A percentile compares a stretch with the other conserved stretches of the same genome.
phyloP scores from a whole-genome alignment of 2,888 invertebrate species.

The Himalopsyche tibetana region DNA sequence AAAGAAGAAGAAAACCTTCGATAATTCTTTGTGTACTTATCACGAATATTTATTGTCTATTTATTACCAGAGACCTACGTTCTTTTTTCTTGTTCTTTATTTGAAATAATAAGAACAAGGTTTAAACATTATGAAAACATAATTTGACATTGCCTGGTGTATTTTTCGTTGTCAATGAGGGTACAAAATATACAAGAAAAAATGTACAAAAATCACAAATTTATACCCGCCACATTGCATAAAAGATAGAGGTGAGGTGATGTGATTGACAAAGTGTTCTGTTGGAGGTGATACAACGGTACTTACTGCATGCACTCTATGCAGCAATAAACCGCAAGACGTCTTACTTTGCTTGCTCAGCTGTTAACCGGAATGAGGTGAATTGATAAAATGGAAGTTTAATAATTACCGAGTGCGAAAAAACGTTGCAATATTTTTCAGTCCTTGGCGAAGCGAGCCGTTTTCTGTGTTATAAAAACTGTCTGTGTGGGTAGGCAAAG shows the following conservation, averaged over 20 bases:
- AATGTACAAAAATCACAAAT: background rate
- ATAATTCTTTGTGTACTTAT: too few species aligned
- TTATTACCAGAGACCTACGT: background rate
- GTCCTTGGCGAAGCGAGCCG: background rate
- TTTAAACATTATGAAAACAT: background rate
- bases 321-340: constrained; percentile 33
- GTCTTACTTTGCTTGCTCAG: constrained; percentile 37
- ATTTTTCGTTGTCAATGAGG: background rate
- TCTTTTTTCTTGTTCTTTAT: background rate
- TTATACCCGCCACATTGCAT: constrained; percentile 2
- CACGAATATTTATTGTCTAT: too few species aligned
- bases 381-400: background rate
- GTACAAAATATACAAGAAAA: background rate
- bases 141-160: background rate
- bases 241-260: background rate
- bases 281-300: constrained; percentile 35
- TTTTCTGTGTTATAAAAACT: background rate
- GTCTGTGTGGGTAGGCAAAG: too few species aligned
- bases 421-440: constrained; percentile 10
- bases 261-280: constrained; percentile 16
- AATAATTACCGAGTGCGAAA: constrained; percentile 8
- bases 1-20: too few species aligned
- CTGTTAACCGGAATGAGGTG: background rate
- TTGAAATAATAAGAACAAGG: background rate
- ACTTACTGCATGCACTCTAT: constrained; percentile 24